Conservation (phyloP, 2,113 vertebrate species). For the Accipiter virgatus region DNA sequence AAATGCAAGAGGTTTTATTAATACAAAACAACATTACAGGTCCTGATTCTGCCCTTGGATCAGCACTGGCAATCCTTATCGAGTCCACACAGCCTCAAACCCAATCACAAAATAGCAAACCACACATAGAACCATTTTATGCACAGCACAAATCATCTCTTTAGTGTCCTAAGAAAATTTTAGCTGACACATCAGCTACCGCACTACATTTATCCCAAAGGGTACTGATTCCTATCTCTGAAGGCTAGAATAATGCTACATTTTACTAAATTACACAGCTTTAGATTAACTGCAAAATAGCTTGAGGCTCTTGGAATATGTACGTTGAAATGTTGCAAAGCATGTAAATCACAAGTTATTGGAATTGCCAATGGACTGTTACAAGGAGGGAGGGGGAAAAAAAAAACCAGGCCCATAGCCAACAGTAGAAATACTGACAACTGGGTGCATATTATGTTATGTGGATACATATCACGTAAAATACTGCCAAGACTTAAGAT, state of each 20-base stretch:
- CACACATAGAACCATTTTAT: neutral
- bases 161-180: neutral
- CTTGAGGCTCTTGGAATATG: rapidly evolving
- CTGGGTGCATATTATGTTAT: neutral
- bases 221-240: neutral
- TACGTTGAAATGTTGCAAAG: neutral
- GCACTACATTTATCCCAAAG: neutral
- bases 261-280: neutral
- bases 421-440: neutral
- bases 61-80: neutral
- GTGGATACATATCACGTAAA: neutral
- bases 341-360: rapidly evolving
- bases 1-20: neutral
- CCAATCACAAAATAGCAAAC: neutral
- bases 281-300: neutral
- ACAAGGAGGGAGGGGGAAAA: neutral
- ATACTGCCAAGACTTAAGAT: too few species aligned
- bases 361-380: neutral
- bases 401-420: neutral
- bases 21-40: neutral
- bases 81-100: neutral
- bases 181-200: neutral
- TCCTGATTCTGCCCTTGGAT: neutral
- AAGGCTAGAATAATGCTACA: neutral
- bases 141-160: neutral